Base-by-base conservation (phyloP, 1,140 invertebrate genomes). In the Asobara japonica region DNA sequence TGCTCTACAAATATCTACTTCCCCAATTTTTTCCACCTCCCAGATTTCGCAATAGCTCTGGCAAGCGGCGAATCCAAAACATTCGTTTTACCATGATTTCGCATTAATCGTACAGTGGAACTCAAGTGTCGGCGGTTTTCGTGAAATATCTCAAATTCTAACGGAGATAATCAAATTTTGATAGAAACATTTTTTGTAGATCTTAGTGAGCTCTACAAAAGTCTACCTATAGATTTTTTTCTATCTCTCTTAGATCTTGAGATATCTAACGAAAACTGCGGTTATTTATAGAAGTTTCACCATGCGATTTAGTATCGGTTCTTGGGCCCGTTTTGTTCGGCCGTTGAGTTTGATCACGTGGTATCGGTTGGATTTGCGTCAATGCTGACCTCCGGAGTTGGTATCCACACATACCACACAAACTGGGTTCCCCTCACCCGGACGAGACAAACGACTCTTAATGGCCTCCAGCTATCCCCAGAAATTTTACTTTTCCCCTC, bases 351-450 rank as follows among this genome's bases (percentile, higher is more conserved):
- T 62, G 70, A 78, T 84, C 84, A 85, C 83, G 84, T 85, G 84
- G 83, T 78, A 75, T 79, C 79, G 78, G 77, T 83, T 84, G 83
- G 81, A 85, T 84, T 85, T 85, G 82, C 84, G 84, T 85, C 84
- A 85, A 84, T 84, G 82, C 82, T 85, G 84, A 84, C 84, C 84
- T 85, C 84, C 84, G 80, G 73, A 79, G 77, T 80, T 76, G 77
- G 73, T 79, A 77, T 84, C 79, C 76, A 77, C 76, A 73, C 81
- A 83, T 77, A 77, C 77, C 76, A 70, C 16, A 65, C 33, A n/a
- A 45, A 60, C 27, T 22, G 41, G 33, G 25, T 51, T 18, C 51
- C 51, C 51, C 51, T 56, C 51, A 56, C 51, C 51, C 51, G 51
- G 22, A 27, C 13, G 7, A 56, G 22, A 56, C 22, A 56, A 56